These are phyloP conservation scores for Teinopalpus imperialis DNA, from an alignment of 2,888 invertebrate genomes.

Conservation along the genomic window DNA sequence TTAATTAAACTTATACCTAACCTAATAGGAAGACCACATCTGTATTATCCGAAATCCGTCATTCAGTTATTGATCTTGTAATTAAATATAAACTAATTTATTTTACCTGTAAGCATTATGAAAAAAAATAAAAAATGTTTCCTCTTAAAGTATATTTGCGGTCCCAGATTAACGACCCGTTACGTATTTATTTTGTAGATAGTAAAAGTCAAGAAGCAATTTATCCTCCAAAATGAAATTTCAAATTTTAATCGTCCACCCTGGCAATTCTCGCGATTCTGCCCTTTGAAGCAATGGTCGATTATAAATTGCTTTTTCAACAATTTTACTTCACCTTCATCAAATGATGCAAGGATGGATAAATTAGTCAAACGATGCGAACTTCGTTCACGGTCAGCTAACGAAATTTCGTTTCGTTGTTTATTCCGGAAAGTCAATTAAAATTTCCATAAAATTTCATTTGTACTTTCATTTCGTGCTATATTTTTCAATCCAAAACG, in stretches of 20 bases:
- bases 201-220: constrained; percentile 74
- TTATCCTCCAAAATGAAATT: constrained; percentile 74
- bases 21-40: too few relatives aligned
- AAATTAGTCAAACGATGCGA: constrained; percentile 28
- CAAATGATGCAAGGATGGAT: constrained; percentile 35
- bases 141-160: constrained; percentile 58
- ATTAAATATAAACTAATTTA: too few relatives aligned
- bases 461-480: constrained; percentile 4
- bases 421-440: constrained; percentile 24
- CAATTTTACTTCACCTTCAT: constrained; percentile 48
- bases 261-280: constrained; percentile 53
- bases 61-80: too few relatives aligned
- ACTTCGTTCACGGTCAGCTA: constrained; percentile 26
- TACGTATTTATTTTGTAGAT: constrained; percentile 67
- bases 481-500: constrained; percentile 13
- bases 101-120: too few relatives aligned
- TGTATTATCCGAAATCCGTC: too few relatives aligned
- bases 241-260: constrained; percentile 73
- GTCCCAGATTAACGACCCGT: constrained; percentile 56
- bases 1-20: too few relatives aligned
- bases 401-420: constrained; percentile 20
- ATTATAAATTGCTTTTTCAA: constrained; percentile 71
- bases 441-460: constrained; percentile 23
- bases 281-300: constrained; percentile 66
- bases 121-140: constrained; percentile 32